These are phyloP conservation scores for Halichoeres trimaculatus DNA, from an alignment of 2,113 vertebrate genomes.

Conservation along the genomic window DNA sequence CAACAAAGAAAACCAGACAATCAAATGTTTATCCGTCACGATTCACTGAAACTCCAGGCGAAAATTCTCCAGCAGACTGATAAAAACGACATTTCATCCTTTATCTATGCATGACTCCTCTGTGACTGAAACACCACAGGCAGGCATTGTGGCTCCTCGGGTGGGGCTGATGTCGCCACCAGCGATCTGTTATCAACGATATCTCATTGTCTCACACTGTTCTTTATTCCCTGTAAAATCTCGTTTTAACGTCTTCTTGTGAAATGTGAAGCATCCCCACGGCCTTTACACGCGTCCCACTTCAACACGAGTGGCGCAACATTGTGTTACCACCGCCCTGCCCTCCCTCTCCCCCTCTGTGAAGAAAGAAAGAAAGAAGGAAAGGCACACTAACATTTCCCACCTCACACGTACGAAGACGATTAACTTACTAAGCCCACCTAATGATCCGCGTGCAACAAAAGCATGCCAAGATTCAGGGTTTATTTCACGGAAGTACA, in stretches of 20 bases:
- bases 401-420: not conserved
- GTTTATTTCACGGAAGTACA: not conserved
- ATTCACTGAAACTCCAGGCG: not conserved
- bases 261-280: not conserved
- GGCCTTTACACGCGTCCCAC: not conserved
- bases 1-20: not conserved
- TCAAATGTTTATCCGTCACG: not conserved
- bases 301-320: not conserved
- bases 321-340: not conserved
- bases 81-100: not conserved
- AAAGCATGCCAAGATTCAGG: not conserved
- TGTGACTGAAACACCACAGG: not conserved
- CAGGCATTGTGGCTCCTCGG: not conserved
- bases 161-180: conserved; percentile 9
- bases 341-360: not conserved
- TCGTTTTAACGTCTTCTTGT: not conserved
- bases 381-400: not conserved
- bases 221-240: not conserved
- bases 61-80: not conserved
- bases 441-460: not conserved
- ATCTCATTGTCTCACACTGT: not conserved
- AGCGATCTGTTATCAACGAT: not conserved
- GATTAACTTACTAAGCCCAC: conserved; percentile 19
- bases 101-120: not conserved
- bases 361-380: not conserved